Conservation (phyloP, 2,888 invertebrate species). For the Phalera bucephala region DNA sequence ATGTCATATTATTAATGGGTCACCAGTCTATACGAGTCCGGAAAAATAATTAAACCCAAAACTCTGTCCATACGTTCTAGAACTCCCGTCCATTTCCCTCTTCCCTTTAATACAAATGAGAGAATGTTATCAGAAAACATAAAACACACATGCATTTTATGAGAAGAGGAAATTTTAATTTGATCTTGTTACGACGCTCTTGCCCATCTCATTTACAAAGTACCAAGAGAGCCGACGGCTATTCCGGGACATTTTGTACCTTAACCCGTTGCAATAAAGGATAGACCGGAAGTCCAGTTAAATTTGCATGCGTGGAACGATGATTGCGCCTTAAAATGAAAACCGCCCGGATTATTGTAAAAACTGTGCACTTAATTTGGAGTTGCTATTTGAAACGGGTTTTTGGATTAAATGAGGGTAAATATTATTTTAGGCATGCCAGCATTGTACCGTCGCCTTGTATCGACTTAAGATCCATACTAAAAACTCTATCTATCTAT, state of each 20-base stretch:
- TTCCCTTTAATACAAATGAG: neutral
- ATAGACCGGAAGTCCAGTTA: neutral
- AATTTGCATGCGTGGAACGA: slow-evolving; percentile 11
- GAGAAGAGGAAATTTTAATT: slow-evolving; percentile 43
- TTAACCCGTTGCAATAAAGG: slow-evolving; percentile 4
- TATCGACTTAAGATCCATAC: too few species aligned
- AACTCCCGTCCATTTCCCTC: neutral
- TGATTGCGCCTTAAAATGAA: slow-evolving; percentile 38
- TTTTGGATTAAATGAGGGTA: slow-evolving; percentile 4
- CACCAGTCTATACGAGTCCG: too few species aligned
- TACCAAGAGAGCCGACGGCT: neutral
- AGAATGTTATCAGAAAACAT: slow-evolving; percentile 20
- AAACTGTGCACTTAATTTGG: slow-evolving; percentile 34
- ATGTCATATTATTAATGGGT: too few species aligned
- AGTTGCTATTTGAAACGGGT: slow-evolving; percentile 18
- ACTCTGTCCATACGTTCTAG: too few species aligned
- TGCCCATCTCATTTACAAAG: slow-evolving; percentile 40
- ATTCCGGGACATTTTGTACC: slow-evolving; percentile 8
- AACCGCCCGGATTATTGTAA: slow-evolving; percentile 37
- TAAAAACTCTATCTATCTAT: too few species aligned
- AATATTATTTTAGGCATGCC: slow-evolving; percentile 6
- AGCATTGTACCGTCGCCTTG: neutral
- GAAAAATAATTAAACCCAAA: too few species aligned
- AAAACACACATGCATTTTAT: slow-evolving; percentile 37
- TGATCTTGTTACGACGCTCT: slow-evolving; percentile 39